phyloP scores from a whole-genome alignment of 2,888 invertebrate genomes.

The Labia minor region DNA sequence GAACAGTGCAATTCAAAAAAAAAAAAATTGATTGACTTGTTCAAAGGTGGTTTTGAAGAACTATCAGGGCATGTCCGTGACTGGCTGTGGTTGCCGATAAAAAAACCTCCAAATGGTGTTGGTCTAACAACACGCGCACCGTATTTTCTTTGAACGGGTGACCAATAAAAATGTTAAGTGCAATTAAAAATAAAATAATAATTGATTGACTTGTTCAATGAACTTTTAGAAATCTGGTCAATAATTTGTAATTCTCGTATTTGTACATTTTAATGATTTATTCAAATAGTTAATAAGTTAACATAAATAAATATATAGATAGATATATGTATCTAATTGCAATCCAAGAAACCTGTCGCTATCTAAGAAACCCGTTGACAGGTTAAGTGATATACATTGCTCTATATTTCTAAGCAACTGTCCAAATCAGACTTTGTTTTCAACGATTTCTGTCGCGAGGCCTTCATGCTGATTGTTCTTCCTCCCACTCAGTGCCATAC shows the following conservation, averaged over 20 bases:
- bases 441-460: not conserved
- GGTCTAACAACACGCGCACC: not conserved
- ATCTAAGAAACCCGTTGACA: not conserved
- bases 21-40: too few species aligned
- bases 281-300: not conserved
- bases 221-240: conserved; percentile 1
- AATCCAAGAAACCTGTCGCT: conserved; percentile 1
- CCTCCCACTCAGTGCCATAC: not conserved
- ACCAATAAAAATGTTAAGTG: not conserved
- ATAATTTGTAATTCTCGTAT: not conserved
- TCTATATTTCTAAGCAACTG: not conserved
- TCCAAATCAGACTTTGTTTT: not conserved
- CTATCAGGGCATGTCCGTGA: conserved; percentile 50
- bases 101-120: not conserved
- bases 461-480: not conserved
- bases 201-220: not conserved
- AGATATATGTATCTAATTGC: not conserved
- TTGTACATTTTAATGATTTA: not conserved
- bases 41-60: too few species aligned
- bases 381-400: not conserved
- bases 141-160: not conserved
- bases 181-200: not conserved
- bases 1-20: too few species aligned
- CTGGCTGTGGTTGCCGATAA: conserved; percentile 47
- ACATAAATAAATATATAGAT: too few species aligned